phyloP scores from a whole-genome alignment of 2,888 invertebrate genomes.

The Beris chalybata region DNA sequence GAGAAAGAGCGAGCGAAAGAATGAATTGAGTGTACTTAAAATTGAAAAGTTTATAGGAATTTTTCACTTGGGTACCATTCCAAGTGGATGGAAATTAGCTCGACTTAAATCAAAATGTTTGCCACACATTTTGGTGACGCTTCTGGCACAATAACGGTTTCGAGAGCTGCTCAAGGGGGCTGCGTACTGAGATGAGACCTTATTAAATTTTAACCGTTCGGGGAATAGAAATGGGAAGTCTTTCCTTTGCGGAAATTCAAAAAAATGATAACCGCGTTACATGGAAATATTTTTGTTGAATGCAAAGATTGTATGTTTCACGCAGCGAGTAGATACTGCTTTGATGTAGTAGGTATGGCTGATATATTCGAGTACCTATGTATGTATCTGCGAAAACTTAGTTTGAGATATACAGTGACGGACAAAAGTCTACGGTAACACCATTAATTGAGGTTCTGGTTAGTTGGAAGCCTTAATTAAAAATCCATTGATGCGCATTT shows the following conservation, averaged over 20 bases:
- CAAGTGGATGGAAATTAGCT: constrained; percentile 33
- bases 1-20: neutral
- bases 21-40: neutral
- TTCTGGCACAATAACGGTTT: neutral
- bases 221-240: neutral
- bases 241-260: constrained; percentile 3
- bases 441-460: too few species aligned
- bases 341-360: too few species aligned
- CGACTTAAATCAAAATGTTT: constrained; percentile 33
- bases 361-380: too few species aligned
- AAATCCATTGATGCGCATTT: too few species aligned
- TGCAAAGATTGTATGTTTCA: constrained; percentile 4
- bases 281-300: neutral
- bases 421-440: too few species aligned
- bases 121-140: constrained; percentile 19
- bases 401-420: too few species aligned
- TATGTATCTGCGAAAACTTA: too few species aligned
- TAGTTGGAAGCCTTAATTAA: too few species aligned
- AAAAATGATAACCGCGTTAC: constrained; percentile 8
- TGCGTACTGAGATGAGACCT: constrained; percentile 6
- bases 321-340: neutral
- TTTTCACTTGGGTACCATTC: constrained; percentile 34
- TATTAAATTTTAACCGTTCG: constrained; percentile 6
- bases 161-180: neutral
- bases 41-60: constrained; percentile 34